phyloP scores from a whole-genome alignment of 2,888 invertebrate genomes.

The Timema podura region DNA sequence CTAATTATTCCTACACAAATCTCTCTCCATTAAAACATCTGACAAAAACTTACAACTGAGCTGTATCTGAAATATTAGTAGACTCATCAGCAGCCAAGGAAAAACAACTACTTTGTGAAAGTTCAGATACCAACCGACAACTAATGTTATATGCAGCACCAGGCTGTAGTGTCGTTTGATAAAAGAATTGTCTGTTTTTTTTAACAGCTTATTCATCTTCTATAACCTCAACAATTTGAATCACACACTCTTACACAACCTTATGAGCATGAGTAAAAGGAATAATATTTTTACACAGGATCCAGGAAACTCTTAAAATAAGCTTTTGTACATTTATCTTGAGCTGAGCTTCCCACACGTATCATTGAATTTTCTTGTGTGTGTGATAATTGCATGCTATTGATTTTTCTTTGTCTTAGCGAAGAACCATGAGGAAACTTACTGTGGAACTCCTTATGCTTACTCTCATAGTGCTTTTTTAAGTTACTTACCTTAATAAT shows the following conservation, averaged over 20 bases:
- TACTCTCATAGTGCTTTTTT: slow-evolving; percentile 7
- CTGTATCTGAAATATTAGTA: not conserved
- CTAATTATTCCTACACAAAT: not conserved
- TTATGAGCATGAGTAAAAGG: not conserved
- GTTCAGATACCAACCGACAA: slow-evolving; percentile 2
- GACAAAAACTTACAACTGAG: not conserved
- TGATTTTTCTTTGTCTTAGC: not conserved
- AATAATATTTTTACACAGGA: not conserved
- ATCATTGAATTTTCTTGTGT: slow-evolving; percentile 5
- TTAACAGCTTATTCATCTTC: not conserved
- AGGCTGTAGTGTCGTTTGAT: not conserved
- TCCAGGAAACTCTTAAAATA: slow-evolving; percentile 8
- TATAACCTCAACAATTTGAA: slow-evolving; percentile 6
- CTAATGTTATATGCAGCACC: not conserved
- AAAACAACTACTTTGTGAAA: slow-evolving; percentile 10
- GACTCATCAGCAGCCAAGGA: not conserved
- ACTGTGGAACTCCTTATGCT: not conserved
- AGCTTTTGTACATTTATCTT: not conserved
- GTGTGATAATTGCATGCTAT: not conserved
- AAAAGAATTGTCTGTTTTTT: no score
- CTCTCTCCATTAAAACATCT: slow-evolving; percentile 4
- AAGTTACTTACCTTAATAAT: not conserved
- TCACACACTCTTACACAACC: not conserved
- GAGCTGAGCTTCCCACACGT: not conserved
- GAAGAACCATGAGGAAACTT: not conserved